Base-by-base conservation (phyloP, 1,140 invertebrate genomes). In the Drosophila ambigua region DNA sequence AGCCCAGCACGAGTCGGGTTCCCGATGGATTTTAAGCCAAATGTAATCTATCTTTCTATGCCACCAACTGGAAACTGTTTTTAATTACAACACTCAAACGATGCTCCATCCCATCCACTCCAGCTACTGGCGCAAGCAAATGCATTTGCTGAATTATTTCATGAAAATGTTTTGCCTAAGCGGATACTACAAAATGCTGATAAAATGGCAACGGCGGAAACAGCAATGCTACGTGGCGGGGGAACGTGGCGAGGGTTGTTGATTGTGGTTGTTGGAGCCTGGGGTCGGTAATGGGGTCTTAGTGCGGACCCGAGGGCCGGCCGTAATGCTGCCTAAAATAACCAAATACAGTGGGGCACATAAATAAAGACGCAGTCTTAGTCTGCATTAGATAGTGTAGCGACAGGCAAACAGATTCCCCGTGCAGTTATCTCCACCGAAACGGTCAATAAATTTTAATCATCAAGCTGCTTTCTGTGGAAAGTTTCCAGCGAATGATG, bases 41-140 rank as follows among this genome's bases (percentile, higher is more conserved):
- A 71, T 53, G 44, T 28, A 69, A 69, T 35, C 31, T 45, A 45
- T 53, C 20, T 35, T 20, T n/a, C 11, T 13, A 39, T 13, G 1
- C 35, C 11, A 11, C 11, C 26, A 26, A 71, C 52, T 41, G 20
- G 58, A 71, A 71, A 71, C 49, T 43, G 45, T 43, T 69, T 69
- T 69, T 71, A 71, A 71, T 71, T 71, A 71, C 67, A 58, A 69
- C 64, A 58, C 52, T 69, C 48, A 44, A 69, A 50, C 43, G 45
- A 58, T 58, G 57, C 52, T 50, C 26, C 26, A 8, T 52, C 57
- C 20, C 2, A 15, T 13, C 9, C 28, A 9, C 44, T 20, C 15
- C 15, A 15, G 9, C 31, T 13, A 1, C 5, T 20, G 43, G 15
- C 28, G 9, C 7, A 39, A 5, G 28, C n/a, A 31, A 72, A 49